Conservation (phyloP, 2,888 invertebrate species). For the Pristionchus entomophagus region DNA sequence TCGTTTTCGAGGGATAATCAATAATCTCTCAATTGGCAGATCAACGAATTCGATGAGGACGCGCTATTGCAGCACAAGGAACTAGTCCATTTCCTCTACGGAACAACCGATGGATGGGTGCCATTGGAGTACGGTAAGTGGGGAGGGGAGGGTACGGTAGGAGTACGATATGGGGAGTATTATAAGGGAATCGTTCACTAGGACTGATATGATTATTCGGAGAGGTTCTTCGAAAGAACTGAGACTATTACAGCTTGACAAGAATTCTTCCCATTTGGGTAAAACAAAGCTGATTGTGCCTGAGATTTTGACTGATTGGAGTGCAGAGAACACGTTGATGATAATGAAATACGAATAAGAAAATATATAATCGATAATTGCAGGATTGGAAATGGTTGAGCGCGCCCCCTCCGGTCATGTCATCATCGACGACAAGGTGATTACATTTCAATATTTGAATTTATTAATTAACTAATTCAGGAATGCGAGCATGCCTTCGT, state of each 20-base stretch:
- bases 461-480: not conserved
- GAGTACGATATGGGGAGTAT: no score
- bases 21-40: not conserved
- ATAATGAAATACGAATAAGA: not conserved
- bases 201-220: no score
- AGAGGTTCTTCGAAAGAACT: no score
- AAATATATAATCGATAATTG: not conserved
- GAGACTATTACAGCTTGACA: no score
- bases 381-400: slow-evolving; percentile 57
- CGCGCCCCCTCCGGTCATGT: slow-evolving; percentile 56
- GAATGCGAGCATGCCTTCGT: slow-evolving; percentile 62
- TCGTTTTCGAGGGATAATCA: not conserved
- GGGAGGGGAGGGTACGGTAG: no score
- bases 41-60: slow-evolving; percentile 52
- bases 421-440: slow-evolving; percentile 55
- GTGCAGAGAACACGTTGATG: not conserved
- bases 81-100: slow-evolving; percentile 62
- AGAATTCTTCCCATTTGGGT: no score
- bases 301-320: no score
- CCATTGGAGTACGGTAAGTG: slow-evolving; percentile 61
- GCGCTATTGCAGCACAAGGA: slow-evolving; percentile 55
- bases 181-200: no score
- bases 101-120: slow-evolving; percentile 66
- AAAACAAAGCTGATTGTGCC: no score
- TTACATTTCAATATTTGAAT: no score